Evolutionary conservation across 2,113 vertebrate species (phyloP), one percentile per base, ranked within the genome.

Genomic region (Tinamus guttatus): DNA sequence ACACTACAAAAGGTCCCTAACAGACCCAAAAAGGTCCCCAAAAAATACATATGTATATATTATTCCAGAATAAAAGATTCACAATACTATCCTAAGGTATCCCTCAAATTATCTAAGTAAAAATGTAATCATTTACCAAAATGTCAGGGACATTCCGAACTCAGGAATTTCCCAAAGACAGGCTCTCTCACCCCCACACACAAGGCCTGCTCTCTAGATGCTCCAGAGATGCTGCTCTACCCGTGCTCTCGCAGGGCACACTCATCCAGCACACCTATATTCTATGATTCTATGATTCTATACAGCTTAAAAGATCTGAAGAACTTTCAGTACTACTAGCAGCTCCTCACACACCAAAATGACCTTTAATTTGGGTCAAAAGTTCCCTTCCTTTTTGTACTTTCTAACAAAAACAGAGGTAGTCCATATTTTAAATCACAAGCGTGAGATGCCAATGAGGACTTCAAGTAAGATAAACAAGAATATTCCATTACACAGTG

Each of bases 201-300:
- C 64, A 92, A 3, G 38, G 52, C 40, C 51, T 74, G 2, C 9
- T 7, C 25, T 80, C 27, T 36, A 83, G 4, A 43, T 0, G 0
- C 38, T 54, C 81, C 62, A 49, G 49, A 49, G 21, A 49, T 49
- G 43, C 59, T 74, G 11, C 64, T 70, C 71, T 49, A 77, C 5
- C 43, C 51, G 36, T 17, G 11, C 21, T 60, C 17, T 82, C 41
- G 43, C 45, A 28, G 34, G 24, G 30, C n/a, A 86, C 3, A 38
- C 11, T 32, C 38, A 79, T 27, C 54, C 40, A 27, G 28, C 30
- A 62, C 10, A 65, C n/a, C n/a, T n/a, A n/a, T n/a, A n/a, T n/a
- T n/a, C n/a, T n/a, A n/a, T n/a, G n/a, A n/a, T n/a, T n/a, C n/a
- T n/a, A n/a, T n/a, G n/a, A n/a, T n/a, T 4, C 27, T 60, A 13